Percentiles rank a stretch among this genome's conserved stretches.
These are phyloP conservation scores for Hanleya hanleyi DNA, from an alignment of 2,888 invertebrate species.

Conservation along the genomic window DNA sequence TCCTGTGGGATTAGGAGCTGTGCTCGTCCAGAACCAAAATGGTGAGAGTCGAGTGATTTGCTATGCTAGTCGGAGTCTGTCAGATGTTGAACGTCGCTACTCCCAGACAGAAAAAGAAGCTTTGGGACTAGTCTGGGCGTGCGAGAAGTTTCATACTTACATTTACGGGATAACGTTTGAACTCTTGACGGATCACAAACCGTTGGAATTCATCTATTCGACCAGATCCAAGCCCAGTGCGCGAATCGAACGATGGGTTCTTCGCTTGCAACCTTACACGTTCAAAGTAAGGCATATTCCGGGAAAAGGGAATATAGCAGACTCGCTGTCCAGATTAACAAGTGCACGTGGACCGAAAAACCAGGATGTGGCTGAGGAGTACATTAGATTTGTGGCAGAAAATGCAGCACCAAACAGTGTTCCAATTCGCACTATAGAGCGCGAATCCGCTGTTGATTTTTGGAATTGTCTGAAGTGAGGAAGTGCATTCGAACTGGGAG, in stretches of 20 bases:
- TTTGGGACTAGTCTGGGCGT: conserved; percentile 25
- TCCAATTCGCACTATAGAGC: not conserved
- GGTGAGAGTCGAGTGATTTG: conserved; percentile 25
- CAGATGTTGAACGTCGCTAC: conserved; percentile 29
- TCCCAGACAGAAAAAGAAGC: conserved; percentile 42
- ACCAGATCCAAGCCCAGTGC: conserved; percentile 28
- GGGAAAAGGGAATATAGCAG: conserved; percentile 29
- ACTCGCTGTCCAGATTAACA: conserved; percentile 25
- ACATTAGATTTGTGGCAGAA: not conserved
- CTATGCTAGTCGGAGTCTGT: conserved; percentile 31
- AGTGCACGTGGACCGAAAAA: not conserved
- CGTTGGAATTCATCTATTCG: conserved; percentile 17
- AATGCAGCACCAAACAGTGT: not conserved
- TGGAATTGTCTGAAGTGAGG: not conserved
- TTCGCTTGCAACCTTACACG: conserved; percentile 28
- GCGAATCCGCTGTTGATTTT: not conserved
- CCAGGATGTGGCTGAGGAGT: not conserved
- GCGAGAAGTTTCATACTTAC: conserved; percentile 16
- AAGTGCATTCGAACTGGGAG: conserved; percentile 3
- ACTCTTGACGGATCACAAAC: conserved; percentile 16
- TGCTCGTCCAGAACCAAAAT: conserved; percentile 32
- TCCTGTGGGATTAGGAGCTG: conserved; percentile 30
- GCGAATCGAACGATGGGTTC: conserved; percentile 34
- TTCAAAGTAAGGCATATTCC: conserved; percentile 21
- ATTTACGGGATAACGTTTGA: conserved; percentile 14